Evolutionary conservation across 2,797 vertebrate species (phyloP).

Genomic region (Denticeps clupeoides): DNA sequence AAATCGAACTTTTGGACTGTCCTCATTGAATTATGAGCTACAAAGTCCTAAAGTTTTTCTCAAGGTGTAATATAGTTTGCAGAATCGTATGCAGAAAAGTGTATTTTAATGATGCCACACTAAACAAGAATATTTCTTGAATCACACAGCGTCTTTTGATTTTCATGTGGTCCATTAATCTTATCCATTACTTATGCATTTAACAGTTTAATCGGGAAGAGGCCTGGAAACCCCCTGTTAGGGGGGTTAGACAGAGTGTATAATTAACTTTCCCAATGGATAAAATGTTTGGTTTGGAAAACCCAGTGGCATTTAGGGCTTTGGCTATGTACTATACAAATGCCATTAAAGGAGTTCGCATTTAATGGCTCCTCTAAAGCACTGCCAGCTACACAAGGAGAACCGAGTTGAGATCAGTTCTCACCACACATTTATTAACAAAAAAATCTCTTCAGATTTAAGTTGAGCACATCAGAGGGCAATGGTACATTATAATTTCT

Average conservation of each 20-base stretch:
- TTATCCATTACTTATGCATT: conserved; percentile 13
- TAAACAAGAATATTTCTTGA: background rate
- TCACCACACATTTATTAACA: background rate
- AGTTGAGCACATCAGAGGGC: background rate
- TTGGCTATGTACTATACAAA: background rate
- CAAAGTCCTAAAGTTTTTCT: conserved; percentile 1
- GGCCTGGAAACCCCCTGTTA: background rate
- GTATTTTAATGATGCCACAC: too few species aligned
- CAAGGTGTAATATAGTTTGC: conserved; percentile 1
- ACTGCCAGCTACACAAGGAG: background rate
- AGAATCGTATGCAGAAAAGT: too few species aligned
- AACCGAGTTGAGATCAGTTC: background rate
- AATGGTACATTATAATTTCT: background rate
- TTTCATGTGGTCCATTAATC: conserved; percentile 3
- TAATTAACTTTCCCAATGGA: conserved; percentile 25
- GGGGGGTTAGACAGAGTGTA: conserved; percentile 22
- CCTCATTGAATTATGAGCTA: background rate
- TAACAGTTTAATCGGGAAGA: conserved; percentile 2
- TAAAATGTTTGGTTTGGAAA: conserved; percentile 18
- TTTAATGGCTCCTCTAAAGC: conserved; percentile 4
- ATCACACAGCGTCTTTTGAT: background rate
- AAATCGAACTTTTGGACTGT: background rate
- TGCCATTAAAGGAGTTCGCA: conserved; percentile 12
- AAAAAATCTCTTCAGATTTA: background rate
- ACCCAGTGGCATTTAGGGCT: conserved; percentile 14